phyloP scores from a whole-genome alignment of 2,888 invertebrate species.

The Lasius fuliginosus region DNA sequence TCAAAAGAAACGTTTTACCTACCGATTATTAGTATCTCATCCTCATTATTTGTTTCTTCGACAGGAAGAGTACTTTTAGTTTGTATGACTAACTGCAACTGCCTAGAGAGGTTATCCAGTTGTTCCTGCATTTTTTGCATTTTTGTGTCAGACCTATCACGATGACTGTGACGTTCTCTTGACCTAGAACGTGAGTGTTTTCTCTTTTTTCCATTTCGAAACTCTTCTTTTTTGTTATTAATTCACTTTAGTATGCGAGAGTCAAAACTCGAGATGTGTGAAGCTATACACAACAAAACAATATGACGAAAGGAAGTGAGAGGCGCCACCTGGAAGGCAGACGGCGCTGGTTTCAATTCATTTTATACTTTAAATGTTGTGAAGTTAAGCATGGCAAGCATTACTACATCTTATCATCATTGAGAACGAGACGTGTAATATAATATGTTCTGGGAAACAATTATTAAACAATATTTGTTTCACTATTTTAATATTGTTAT shows the following conservation, averaged over 20 bases:
- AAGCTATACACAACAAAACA: slow-evolving; percentile 19
- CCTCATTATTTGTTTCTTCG: too few relatives aligned
- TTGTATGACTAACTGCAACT: neutral
- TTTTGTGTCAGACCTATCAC: neutral
- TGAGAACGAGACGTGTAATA: slow-evolving; percentile 18
- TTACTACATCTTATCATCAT: slow-evolving; percentile 7
- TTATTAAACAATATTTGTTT: too few relatives aligned
- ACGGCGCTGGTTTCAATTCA: neutral
- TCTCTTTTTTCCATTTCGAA: too few relatives aligned
- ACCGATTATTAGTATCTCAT: too few relatives aligned
- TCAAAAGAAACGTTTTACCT: too few relatives aligned
- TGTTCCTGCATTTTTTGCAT: neutral
- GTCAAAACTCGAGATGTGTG: neutral
- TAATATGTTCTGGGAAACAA: too few relatives aligned
- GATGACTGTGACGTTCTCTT: too few relatives aligned
- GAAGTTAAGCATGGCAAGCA: neutral
- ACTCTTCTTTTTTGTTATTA: neutral
- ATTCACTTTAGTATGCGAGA: neutral
- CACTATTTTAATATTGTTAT: too few relatives aligned
- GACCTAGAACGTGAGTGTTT: too few relatives aligned
- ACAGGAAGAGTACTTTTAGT: too few relatives aligned
- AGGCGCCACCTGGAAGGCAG: neutral
- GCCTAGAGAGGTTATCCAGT: slow-evolving; percentile 18
- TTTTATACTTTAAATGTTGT: slow-evolving; percentile 1
- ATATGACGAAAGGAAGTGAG: neutral